phyloP scores from a whole-genome alignment of 2,113 vertebrate species.

The Callopanchax toddi region DNA sequence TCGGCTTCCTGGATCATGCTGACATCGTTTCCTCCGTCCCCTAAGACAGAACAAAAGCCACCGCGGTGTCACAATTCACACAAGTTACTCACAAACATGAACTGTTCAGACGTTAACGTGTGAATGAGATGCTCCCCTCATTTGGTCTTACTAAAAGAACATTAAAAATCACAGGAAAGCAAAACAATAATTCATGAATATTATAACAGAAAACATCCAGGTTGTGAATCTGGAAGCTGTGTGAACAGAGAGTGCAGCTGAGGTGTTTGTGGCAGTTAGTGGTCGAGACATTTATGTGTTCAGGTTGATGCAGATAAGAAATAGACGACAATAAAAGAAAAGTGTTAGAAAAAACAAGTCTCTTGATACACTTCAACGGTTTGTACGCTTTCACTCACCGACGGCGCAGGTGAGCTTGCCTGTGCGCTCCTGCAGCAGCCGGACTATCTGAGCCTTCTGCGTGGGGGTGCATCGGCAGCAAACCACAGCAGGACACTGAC shows the following conservation, averaged over 20 bases:
- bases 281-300: background rate
- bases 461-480: slow-evolving; percentile 96
- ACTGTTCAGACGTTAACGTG: background rate
- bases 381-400: slow-evolving; percentile 74
- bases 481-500: slow-evolving; percentile 94
- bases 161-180: too few species aligned
- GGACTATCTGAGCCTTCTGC: slow-evolving; percentile 95
- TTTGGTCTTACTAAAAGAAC: slow-evolving; percentile 17
- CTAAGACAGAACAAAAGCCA: slow-evolving; percentile 80
- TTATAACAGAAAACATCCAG: background rate
- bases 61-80: slow-evolving; percentile 66
- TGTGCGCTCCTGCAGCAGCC: slow-evolving; percentile 92
- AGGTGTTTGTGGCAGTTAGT: slow-evolving; percentile 4
- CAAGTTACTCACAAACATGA: slow-evolving; percentile 30
- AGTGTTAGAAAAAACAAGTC: too few species aligned
- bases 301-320: background rate
- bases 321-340: background rate
- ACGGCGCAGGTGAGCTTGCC: slow-evolving; percentile 95
- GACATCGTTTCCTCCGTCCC: slow-evolving; percentile 98
- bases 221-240: background rate
- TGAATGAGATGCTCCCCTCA: slow-evolving; percentile 24
- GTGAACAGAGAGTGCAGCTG: background rate
- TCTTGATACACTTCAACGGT: too few species aligned
- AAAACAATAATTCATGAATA: background rate
- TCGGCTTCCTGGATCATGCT: slow-evolving; percentile 99